Conservation (phyloP, 1,140 invertebrate species). For the Mizuhopecten yessoensis region DNA sequence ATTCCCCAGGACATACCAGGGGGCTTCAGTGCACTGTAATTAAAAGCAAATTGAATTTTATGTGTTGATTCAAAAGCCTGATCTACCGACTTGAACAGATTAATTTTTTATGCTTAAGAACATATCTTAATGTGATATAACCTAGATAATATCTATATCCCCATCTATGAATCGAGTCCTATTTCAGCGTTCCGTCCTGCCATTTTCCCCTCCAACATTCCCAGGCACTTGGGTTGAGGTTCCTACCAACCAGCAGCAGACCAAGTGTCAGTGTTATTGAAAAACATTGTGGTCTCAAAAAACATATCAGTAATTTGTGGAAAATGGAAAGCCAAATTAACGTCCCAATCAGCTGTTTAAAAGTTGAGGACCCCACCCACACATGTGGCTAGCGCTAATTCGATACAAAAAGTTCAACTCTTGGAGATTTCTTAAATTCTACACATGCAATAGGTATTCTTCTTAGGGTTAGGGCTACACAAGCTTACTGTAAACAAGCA, state of each 20-base stretch:
- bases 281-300: too few relatives aligned
- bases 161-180: background rate
- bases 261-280: background rate
- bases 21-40: background rate
- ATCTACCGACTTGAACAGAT: background rate
- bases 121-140: constrained; percentile 12
- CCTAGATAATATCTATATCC: background rate
- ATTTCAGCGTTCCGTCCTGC: background rate
- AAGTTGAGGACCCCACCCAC: too few relatives aligned
- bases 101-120: background rate
- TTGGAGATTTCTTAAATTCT: too few relatives aligned
- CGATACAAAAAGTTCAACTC: too few relatives aligned
- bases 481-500: too few relatives aligned
- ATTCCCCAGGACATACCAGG: background rate
- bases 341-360: too few relatives aligned
- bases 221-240: background rate
- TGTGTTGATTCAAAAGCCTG: constrained; percentile 23
- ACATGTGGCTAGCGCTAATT: too few relatives aligned
- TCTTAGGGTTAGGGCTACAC: too few relatives aligned
- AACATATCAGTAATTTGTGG: too few relatives aligned
- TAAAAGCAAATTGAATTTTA: constrained; percentile 40
- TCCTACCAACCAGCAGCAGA: background rate
- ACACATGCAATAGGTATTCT: too few relatives aligned
- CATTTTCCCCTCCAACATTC: background rate
- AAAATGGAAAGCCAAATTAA: too few relatives aligned